These are phyloP conservation scores for Rhingia campestris DNA, from an alignment of 2,888 invertebrate species.

Conservation along the genomic window DNA sequence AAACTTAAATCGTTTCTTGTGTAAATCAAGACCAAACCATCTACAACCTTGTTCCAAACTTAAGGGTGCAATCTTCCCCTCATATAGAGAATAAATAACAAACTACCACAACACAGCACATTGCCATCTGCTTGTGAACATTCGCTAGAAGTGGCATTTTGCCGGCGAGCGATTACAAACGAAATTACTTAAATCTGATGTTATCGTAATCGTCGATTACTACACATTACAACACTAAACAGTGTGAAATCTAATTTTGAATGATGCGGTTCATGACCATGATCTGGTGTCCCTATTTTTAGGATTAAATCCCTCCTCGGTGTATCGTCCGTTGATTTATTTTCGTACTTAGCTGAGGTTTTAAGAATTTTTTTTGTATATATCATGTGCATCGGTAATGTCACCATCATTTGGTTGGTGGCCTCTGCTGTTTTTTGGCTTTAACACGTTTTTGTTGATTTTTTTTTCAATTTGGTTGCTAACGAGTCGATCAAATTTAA, in stretches of 20 bases:
- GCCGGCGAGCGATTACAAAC: conserved; percentile 32
- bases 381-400: conserved; percentile 59
- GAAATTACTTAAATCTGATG: conserved; percentile 25
- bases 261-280: conserved; percentile 69
- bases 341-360: conserved; percentile 29
- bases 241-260: conserved; percentile 68
- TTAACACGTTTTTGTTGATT: conserved; percentile 9
- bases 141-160: conserved; percentile 33
- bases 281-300: conserved; percentile 68
- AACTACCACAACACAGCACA: not conserved
- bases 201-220: conserved; percentile 69
- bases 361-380: conserved; percentile 8
- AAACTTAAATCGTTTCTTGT: no score
- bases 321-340: conserved; percentile 35
- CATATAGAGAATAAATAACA: no score
- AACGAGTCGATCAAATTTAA: no score
- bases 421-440: not conserved
- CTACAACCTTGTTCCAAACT: no score
- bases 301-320: conserved; percentile 41
- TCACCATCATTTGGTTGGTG: conserved; percentile 24
- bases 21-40: no score
- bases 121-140: conserved; percentile 3
- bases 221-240: conserved; percentile 57
- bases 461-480: not conserved
- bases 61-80: no score